Evolutionary conservation across 2,113 vertebrate species (phyloP).

Genomic region (Etia nguti): DNA sequence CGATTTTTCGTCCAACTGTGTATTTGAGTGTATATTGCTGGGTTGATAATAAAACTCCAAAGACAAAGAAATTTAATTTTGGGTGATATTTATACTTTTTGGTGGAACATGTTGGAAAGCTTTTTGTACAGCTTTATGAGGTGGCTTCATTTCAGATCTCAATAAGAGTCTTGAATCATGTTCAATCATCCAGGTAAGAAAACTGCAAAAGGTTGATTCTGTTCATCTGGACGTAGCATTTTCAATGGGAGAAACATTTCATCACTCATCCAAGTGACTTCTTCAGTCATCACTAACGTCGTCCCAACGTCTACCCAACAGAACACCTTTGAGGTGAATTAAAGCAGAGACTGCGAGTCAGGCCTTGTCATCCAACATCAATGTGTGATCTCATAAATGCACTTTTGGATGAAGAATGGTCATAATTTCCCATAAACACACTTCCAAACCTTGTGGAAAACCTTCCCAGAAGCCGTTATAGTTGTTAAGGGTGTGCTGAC

Average conservation of each 20-base stretch:
- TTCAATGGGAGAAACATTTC: no score
- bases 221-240: background rate
- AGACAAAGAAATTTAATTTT: background rate
- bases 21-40: background rate
- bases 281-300: background rate
- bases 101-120: background rate
- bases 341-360: background rate
- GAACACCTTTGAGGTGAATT: background rate
- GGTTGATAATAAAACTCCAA: background rate
- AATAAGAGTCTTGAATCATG: background rate
- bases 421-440: background rate
- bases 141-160: background rate
- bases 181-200: background rate
- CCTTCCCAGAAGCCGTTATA: background rate
- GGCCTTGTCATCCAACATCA: background rate
- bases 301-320: background rate
- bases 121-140: background rate
- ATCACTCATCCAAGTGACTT: no score
- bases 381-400: background rate
- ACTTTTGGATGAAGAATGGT: background rate
- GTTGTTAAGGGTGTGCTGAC: background rate
- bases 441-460: background rate
- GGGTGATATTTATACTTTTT: background rate
- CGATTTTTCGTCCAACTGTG: accelerated
- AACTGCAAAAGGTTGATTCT: background rate